Conservation (phyloP, 2,113 vertebrate genomes). For the Excalfactoria chinensis region DNA sequence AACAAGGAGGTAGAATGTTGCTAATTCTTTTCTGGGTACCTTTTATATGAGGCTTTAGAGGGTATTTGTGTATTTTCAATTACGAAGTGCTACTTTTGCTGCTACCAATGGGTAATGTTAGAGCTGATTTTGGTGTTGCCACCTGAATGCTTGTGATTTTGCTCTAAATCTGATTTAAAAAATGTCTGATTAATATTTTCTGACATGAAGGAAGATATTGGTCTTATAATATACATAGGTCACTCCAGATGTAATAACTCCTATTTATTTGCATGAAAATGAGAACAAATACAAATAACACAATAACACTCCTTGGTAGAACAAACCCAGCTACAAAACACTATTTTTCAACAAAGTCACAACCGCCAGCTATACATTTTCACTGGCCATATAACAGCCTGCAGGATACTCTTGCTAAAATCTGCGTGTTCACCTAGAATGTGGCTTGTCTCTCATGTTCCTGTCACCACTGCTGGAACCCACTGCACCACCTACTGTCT, state of each 20-base stretch:
- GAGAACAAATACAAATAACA: too few relatives aligned
- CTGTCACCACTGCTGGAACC: neutral
- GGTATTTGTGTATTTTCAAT: neutral
- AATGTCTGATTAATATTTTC: conserved; percentile 10
- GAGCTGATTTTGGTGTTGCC: neutral
- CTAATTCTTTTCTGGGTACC: neutral
- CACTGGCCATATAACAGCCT: too few relatives aligned
- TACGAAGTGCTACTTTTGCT: neutral
- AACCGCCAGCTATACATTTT: too few relatives aligned
- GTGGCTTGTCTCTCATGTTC: neutral
- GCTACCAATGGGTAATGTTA: neutral
- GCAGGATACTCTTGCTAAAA: too few relatives aligned
- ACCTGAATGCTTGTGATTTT: neutral
- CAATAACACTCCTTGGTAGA: too few relatives aligned
- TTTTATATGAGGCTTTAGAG: neutral
- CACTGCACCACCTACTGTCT: neutral
- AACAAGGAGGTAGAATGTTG: neutral
- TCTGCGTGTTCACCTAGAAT: too few relatives aligned
- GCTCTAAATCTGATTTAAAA: neutral
- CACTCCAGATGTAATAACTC: too few relatives aligned
- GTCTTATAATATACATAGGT: neutral
- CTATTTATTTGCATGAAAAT: too few relatives aligned
- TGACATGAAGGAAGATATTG: neutral
- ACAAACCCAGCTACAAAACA: too few relatives aligned
- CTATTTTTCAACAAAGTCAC: too few relatives aligned